These are phyloP conservation scores for Hephaestus fuliginosus DNA, from an alignment of 2,797 vertebrate genomes.

Conservation along the genomic window DNA sequence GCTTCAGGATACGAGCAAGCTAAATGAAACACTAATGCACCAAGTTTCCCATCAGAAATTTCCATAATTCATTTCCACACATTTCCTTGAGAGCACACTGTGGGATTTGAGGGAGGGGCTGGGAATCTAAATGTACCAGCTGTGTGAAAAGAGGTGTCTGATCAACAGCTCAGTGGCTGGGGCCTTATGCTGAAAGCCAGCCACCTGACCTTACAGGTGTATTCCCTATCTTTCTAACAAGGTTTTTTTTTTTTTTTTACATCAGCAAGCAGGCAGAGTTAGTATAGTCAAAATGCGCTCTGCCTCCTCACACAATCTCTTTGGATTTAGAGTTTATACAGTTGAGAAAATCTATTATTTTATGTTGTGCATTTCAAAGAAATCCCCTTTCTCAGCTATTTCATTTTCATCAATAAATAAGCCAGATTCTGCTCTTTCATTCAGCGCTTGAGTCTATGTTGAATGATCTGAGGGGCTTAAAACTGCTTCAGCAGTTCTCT, in stretches of 20 bases:
- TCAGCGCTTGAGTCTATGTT: slow-evolving; percentile 76
- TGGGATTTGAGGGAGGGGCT: slow-evolving; percentile 84
- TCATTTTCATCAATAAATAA: slow-evolving; percentile 87
- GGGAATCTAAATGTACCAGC: slow-evolving; percentile 81
- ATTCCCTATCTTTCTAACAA: slow-evolving; percentile 65
- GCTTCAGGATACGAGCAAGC: slow-evolving; percentile 83
- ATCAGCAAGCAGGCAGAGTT: slow-evolving; percentile 42
- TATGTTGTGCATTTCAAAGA: slow-evolving; percentile 81
- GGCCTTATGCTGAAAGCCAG: slow-evolving; percentile 72
- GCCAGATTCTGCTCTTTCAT: slow-evolving; percentile 73
- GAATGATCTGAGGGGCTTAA: slow-evolving; percentile 82
- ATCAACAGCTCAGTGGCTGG: slow-evolving; percentile 77
- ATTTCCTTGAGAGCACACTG: slow-evolving; percentile 87
- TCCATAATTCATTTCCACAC: slow-evolving; percentile 91
- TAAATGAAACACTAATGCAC: slow-evolving; percentile 89
- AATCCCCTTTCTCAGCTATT: slow-evolving; percentile 80
- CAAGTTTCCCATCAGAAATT: slow-evolving; percentile 90
- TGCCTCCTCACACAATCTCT: slow-evolving; percentile 45
- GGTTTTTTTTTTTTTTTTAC: slow-evolving; percentile 31
- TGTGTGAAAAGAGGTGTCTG: slow-evolving; percentile 81
- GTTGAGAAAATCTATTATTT: slow-evolving; percentile 80
- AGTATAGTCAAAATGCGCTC: slow-evolving; percentile 51
- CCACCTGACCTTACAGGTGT: slow-evolving; percentile 79
- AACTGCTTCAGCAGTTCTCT: slow-evolving; percentile 78
- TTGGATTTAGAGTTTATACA: slow-evolving; percentile 70